Conservation (phyloP, 2,888 invertebrate genomes). For the Acronicta aceris region DNA sequence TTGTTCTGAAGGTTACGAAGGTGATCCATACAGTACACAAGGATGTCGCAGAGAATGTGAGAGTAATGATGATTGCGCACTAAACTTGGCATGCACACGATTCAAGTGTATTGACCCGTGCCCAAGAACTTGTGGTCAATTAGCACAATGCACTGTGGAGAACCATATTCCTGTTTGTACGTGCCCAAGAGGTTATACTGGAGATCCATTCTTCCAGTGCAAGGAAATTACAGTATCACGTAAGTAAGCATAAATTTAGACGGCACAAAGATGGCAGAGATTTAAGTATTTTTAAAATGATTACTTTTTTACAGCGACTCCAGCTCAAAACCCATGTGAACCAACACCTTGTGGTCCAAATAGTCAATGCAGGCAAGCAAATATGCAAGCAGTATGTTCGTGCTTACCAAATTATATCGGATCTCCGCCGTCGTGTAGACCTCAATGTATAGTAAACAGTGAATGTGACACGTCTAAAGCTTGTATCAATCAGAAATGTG, state of each 20-base stretch:
- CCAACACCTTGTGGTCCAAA: conserved; percentile 97
- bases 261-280: background rate
- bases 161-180: conserved; percentile 94
- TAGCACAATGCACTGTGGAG: conserved; percentile 94
- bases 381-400: conserved; percentile 95
- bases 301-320: conserved; percentile 73
- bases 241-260: conserved; percentile 59
- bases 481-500: conserved; percentile 95
- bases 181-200: conserved; percentile 93
- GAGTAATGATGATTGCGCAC: conserved; percentile 93
- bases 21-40: conserved; percentile 93
- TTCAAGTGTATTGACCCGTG: conserved; percentile 96
- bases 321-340: conserved; percentile 91
- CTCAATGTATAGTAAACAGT: conserved; percentile 96
- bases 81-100: conserved; percentile 93
- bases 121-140: conserved; percentile 94
- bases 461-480: conserved; percentile 95
- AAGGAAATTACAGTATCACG: conserved; percentile 86
- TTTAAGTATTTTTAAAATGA: background rate
- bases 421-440: conserved; percentile 94
- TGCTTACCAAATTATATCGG: conserved; percentile 94
- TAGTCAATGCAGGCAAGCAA: conserved; percentile 94
- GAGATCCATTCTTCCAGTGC: conserved; percentile 95
- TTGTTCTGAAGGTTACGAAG: conserved; percentile 93
- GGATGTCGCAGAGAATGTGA: conserved; percentile 95